Evolutionary conservation across 1,140 invertebrate species (phyloP), one percentile per base, ranked within the genome.

Genomic region (Leptestheria dahalacensis): DNA sequence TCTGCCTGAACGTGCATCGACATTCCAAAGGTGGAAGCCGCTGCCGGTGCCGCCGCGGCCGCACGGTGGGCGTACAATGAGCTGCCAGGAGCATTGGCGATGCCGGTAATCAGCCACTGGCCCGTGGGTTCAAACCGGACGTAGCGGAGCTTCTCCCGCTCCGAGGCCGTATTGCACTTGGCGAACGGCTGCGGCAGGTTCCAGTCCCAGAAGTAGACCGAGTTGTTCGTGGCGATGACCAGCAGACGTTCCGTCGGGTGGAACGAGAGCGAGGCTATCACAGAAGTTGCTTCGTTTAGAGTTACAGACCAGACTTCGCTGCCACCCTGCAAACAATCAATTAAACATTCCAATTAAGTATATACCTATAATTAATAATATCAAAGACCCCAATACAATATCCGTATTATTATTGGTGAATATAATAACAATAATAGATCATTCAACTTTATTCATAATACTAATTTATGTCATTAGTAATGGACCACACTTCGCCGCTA

Each of bases 151-250:
- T 86, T 87, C 72, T 87, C 84, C 69, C 81, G 82, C 18, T 79
- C 75, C 68, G 78, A 82, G 62, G 76, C 78, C 47, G 84, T 86
- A 21, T 75, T 74, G 55, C 81, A 78, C 67, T 82, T 78, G 46
- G 82, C 81, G 69, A 88, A 87, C 0, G 88, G 88, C 65, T 83
- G 75, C 0, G 82, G 76, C 63, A 81, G 75, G 68, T 79, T 84
- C 90, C 89, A 92, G 68, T 92, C 86, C 90, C 88, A 92, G 72
- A 92, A 91, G 69, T 87, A 83, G 18, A 93, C 73, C 69, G 86
- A 82, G 76, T 91, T 91, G 65, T 78, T 82, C 1, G 86, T 88
- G 20, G 88, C 88, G 65, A 93, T 88, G 2, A 89, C 86, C 26
- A 93, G 75, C 55, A 92, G 73, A 63, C 84, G 78, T 66, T 88